These are phyloP conservation scores for Falco rusticolus DNA, from an alignment of 2,797 vertebrate genomes.

Conservation along the genomic window DNA sequence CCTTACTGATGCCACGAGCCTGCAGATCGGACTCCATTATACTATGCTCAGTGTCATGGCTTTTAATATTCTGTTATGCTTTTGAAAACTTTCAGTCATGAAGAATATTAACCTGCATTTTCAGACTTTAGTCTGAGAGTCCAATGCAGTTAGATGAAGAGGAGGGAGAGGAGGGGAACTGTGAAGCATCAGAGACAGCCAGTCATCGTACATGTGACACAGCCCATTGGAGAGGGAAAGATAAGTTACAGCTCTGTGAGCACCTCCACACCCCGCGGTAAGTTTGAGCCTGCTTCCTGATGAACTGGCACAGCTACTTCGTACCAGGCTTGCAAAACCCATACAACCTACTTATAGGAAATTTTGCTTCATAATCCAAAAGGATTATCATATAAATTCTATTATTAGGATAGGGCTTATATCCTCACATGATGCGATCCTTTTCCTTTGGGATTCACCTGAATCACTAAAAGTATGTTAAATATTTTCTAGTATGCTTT, in stretches of 20 bases:
- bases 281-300: neutral
- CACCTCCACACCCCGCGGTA: neutral
- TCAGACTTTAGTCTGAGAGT: neutral
- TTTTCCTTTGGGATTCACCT: neutral
- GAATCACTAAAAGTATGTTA: neutral
- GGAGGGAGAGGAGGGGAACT: neutral
- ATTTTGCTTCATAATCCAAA: neutral
- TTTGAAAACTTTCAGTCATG: neutral
- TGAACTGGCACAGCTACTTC: neutral
- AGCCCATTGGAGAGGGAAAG: neutral
- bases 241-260: neutral
- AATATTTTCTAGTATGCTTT: neutral
- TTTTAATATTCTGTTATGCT: neutral
- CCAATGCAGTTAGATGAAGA: neutral
- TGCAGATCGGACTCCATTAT: neutral
- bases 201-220: accelerated
- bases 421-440: accelerated
- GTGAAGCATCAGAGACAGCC: neutral
- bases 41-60: accelerated
- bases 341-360: accelerated
- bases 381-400: neutral
- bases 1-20: accelerated
- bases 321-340: neutral
- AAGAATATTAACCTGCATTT: neutral
- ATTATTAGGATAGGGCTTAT: neutral